Conservation (phyloP, 1,140 invertebrate species). For the Drosophila parvula region DNA sequence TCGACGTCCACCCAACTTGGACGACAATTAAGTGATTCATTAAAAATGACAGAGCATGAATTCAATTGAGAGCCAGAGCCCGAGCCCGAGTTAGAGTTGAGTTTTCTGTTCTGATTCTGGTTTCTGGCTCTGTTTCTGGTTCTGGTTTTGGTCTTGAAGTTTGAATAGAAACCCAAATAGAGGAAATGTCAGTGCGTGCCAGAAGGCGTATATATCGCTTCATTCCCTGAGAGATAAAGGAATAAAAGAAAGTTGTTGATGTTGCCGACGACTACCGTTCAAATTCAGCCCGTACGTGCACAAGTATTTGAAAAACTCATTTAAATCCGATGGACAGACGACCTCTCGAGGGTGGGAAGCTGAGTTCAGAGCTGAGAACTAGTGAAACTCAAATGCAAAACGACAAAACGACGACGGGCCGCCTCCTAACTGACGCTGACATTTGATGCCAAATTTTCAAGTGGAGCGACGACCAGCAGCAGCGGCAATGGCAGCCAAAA, state of each 20-base stretch:
- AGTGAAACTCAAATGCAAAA: conserved; percentile 80
- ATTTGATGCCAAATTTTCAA: conserved; percentile 83
- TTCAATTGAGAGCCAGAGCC: conserved; percentile 64
- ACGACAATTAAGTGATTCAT: conserved; percentile 82
- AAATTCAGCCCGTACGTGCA: conserved; percentile 66
- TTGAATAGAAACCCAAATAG: conserved; percentile 67
- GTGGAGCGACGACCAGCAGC: conserved; percentile 60
- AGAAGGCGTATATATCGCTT: conserved; percentile 41
- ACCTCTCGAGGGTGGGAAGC: conserved; percentile 41
- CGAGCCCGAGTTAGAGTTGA: conserved; percentile 30
- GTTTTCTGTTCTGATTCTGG: conserved; percentile 25
- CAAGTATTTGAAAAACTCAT: conserved; percentile 82
- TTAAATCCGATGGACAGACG: conserved; percentile 66
- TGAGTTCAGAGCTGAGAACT: conserved; percentile 34
- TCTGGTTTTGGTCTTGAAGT: conserved; percentile 30
- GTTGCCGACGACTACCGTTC: conserved; percentile 56
- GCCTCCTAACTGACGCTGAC: conserved; percentile 67
- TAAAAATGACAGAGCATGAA: conserved; percentile 81
- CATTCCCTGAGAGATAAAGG: conserved; percentile 31
- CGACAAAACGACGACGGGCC: conserved; percentile 48
- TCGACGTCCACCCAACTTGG: conserved; percentile 45
- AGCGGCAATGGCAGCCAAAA: conserved; percentile 67
- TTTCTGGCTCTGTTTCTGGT: conserved; percentile 15
- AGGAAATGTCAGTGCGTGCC: conserved; percentile 68
- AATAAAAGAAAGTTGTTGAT: conserved; percentile 73